Base-by-base conservation (phyloP, 2,113 vertebrate species). In the Vimba vimba region DNA sequence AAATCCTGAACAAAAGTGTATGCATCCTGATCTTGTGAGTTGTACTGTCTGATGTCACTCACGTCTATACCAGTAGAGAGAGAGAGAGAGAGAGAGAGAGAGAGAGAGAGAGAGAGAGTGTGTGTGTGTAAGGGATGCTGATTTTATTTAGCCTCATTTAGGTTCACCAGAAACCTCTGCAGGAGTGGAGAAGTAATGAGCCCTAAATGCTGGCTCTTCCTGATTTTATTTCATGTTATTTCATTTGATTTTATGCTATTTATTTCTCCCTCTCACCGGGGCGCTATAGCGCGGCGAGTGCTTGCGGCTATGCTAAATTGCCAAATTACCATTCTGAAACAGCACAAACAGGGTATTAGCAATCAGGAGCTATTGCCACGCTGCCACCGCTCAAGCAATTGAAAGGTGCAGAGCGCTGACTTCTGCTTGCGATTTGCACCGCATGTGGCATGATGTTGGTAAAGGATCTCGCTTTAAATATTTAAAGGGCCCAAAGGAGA, bases 111-210 rank as follows among this genome's bases (percentile, higher is more conserved):
- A 27, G 27, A 27, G 27, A 27, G 27, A 27, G 27, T 82, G 87
- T 84, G 86, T 90, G 88, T 86, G 90, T 88, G 91, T 87, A 84
- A 87, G 92, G 86, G 91, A 89, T 47, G 88, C 88, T 86, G 86
- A 87, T 73, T 66, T 81, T 82, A 83, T 86, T 82, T 86, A 66
- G 39, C 82, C 86, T 86, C 69, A 80, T 86, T 89, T 85, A 82
- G 45, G 59, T 75, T 77, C 75, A 15, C 75, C n/a, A 27, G 50
- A 62, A 68, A 36, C 75, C 77, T 76, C 84, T 19, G 59, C 66
- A 80, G 55, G 80, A 88, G 71, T 43, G 13, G 59, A 45, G 59
- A 79, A 66, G 74, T 79, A 87, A 89, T 86, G 84, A 64, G 86
- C 84, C 85, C 43, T 71, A 85, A 86, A 84, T 43, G 23, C 81